Evolutionary conservation across 2,888 invertebrate genomes (phyloP), one percentile per base, ranked within the genome.

Genomic region (Pseudoips prasinana): DNA sequence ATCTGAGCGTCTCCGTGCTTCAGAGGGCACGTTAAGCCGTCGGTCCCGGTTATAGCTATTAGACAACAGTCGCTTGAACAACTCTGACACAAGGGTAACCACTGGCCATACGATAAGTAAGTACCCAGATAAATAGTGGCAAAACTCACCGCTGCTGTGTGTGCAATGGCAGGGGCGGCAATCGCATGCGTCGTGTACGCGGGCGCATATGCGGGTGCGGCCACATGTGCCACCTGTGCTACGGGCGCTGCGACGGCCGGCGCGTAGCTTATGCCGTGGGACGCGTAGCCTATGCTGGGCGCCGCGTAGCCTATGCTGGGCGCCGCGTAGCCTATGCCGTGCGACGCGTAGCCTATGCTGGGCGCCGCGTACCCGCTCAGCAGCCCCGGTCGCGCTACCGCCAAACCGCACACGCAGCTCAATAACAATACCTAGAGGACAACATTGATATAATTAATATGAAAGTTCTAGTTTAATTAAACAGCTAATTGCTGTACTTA

Each of bases 391-490:
- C 27, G 27, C 20, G 56, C 56, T 39, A 40, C 8, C 11, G 35
- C 81, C 55, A 64, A 64, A 31, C 74, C 82, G 60, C 79, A 80
- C 74, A 74, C 83, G 60, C 82, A 81, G 61, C 75, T 73, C 48
- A 85, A 62, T 41, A 83, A 62, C 30, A 86, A 75, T 59, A 86
- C 60, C 86, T 87, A 34, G 4, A 51, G 17, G 7, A 1, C 5
- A 9, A 31, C 1, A n/a, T n/a, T n/a, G n/a, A n/a, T n/a, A n/a
- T n/a, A n/a, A n/a, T n/a, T n/a, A n/a, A n/a, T n/a, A 33, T 1
- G 0, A 17, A 1, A 14, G 14, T 23, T 10, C 4, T 10, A 9
- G 7, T 22, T 3, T n/a, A 5, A n/a, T 25, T 19, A 8, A 41
- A 17, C 1, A 17, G n/a, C 1, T 18, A 35, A 29, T 2, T 1